Evolutionary conservation across 2,888 invertebrate species (phyloP).

Genomic region (Fragum sueziense): DNA sequence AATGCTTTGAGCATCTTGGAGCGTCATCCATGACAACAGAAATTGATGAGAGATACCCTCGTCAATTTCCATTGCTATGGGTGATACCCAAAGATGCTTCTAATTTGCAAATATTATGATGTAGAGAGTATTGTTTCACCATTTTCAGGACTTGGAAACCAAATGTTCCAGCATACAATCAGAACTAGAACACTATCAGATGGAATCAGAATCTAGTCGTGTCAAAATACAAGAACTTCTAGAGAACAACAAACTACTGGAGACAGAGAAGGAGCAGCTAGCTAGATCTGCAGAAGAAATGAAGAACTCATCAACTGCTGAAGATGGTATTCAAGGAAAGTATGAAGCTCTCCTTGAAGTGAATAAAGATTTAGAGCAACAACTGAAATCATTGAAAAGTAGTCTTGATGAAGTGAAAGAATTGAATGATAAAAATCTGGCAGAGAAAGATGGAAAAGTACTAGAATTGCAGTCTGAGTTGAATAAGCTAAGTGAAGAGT

Average conservation of each 20-base stretch:
- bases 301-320: neutral
- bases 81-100: no score
- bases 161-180: slow-evolving; percentile 21
- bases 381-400: slow-evolving; percentile 15
- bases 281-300: slow-evolving; percentile 14
- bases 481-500: slow-evolving; percentile 63
- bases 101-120: neutral
- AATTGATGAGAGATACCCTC: no score
- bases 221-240: slow-evolving; percentile 42
- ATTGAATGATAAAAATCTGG: slow-evolving; percentile 1
- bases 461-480: slow-evolving; percentile 31
- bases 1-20: no score
- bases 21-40: no score
- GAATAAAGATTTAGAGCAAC: slow-evolving; percentile 26
- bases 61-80: no score
- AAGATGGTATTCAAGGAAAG: slow-evolving; percentile 9
- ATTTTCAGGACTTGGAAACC: slow-evolving; percentile 19
- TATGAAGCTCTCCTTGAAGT: slow-evolving; percentile 23
- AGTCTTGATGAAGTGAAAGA: neutral
- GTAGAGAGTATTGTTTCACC: no score
- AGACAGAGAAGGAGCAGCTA: slow-evolving; percentile 49
- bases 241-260: slow-evolving; percentile 35
- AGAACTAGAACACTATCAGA: slow-evolving; percentile 40
- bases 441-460: slow-evolving; percentile 33
- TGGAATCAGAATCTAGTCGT: slow-evolving; percentile 36